Percentiles rank a stretch among this genome's conserved stretches.
Evolutionary conservation across 2,797 vertebrate species (phyloP).

Genomic region (Benthosema pterotum): DNA sequence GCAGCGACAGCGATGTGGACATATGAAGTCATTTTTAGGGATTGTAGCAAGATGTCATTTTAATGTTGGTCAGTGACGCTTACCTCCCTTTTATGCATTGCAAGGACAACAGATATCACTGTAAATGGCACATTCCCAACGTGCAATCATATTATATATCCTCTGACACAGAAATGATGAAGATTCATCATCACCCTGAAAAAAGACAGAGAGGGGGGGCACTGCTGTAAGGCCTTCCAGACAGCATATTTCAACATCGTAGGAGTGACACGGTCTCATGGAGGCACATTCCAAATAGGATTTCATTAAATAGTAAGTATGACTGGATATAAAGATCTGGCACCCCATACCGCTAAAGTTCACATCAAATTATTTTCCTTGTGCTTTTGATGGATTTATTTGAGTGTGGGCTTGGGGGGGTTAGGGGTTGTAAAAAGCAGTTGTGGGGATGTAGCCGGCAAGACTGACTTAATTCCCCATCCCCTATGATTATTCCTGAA

Average conservation of each 20-base stretch:
- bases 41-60: conserved; percentile 48
- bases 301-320: conserved; percentile 50
- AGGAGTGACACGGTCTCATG: conserved; percentile 14
- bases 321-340: conserved; percentile 58
- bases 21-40: conserved; percentile 37
- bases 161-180: conserved; percentile 44
- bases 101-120: conserved; percentile 47
- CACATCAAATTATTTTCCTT: conserved; percentile 33
- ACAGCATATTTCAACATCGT: conserved; percentile 25
- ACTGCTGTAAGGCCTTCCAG: conserved; percentile 31
- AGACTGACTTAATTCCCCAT: conserved; percentile 68
- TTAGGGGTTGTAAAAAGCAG: conserved; percentile 67
- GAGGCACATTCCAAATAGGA: conserved; percentile 35
- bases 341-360: conserved; percentile 31
- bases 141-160: conserved; percentile 38
- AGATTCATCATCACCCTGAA: conserved; percentile 38
- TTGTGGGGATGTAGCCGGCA: conserved; percentile 60
- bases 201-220: conserved; percentile 33
- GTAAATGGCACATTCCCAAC: conserved; percentile 27
- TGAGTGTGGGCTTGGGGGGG: conserved; percentile 57
- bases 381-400: conserved; percentile 66
- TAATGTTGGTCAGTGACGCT: conserved; percentile 51
- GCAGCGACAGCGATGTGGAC: conserved; percentile 7
- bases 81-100: conserved; percentile 54
- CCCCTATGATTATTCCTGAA: conserved; percentile 70